Conservation (phyloP, 2,113 vertebrate genomes). For the Fregata magnificens region DNA sequence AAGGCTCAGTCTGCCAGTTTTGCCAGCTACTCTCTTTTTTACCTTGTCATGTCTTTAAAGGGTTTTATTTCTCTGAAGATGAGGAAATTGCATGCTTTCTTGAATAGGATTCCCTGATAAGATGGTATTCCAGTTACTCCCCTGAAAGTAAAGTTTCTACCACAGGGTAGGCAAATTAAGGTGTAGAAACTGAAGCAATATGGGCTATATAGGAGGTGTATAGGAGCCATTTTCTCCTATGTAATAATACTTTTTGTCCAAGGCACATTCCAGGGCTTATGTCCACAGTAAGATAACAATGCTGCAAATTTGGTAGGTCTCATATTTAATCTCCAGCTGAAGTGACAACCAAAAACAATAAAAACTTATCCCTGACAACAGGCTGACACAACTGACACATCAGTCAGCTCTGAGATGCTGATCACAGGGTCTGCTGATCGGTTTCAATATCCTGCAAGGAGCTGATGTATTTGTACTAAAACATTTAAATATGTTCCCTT, state of each 20-base stretch:
- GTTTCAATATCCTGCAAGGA: background rate
- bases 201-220: background rate
- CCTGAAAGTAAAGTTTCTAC: background rate
- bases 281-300: background rate
- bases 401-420: background rate
- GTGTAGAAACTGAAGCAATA: background rate
- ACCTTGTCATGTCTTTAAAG: background rate
- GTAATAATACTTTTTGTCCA: background rate
- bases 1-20: background rate
- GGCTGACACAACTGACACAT: background rate
- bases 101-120: background rate
- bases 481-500: background rate
- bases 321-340: background rate
- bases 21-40: background rate
- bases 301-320: background rate
- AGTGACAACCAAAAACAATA: conserved; percentile 5
- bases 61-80: background rate
- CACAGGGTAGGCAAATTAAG: background rate
- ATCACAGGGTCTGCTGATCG: background rate
- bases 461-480: background rate
- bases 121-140: background rate
- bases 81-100: background rate
- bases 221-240: background rate
- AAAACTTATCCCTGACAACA: background rate
- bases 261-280: background rate